Evolutionary conservation across 2,888 invertebrate genomes (phyloP), one percentile per base, ranked within the genome.

Genomic region (Hirtodrosophila confusa): DNA sequence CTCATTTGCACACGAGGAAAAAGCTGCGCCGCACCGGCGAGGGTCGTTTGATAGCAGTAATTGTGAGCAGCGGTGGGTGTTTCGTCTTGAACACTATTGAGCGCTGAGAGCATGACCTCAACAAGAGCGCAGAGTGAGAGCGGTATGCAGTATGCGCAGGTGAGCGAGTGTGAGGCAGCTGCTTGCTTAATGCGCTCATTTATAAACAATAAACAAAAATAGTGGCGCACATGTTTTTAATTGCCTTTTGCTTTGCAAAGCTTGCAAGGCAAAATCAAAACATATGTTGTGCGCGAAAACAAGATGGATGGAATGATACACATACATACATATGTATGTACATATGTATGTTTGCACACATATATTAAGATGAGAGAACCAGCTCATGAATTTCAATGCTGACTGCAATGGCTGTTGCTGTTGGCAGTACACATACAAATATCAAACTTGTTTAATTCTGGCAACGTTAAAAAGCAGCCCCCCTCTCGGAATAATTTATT

Each of bases 201-300:
- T 86, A 86, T 88, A 86, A 86, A 86, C 85, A 86, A 88, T 84
- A 86, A 82, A 86, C 85, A 86, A 86, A 76, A 83, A 79, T 80
- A 85, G 76, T 78, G 72, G 75, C 78, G 86, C 82, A 82, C 83
- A 84, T 84, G 83, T 87, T 84, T 86, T 87, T 85, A 84, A 87
- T 87, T 84, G 87, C 68, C 70, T 73, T 77, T 78, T 72, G 60
- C 53, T 76, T 70, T 67, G 53, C 47, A 67, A 56, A 66, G 77
- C 73, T 75, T 31, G 43, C 66, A 66, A 63, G 53, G 68, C 65
- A 51, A 62, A 67, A 36, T 27, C 68, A 64, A 85, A 83, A 82
- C 86, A 86, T 80, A 65, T 86, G 86, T 80, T 71, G 48, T 61
- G 41, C 27, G 61, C 11, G 36, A 33, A 53, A 66, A 56, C 7